A percentile compares a stretch with the other conserved stretches of the same genome.
These are phyloP conservation scores for Scotopteryx bipunctaria DNA, from an alignment of 2,888 invertebrate genomes.

Conservation along the genomic window DNA sequence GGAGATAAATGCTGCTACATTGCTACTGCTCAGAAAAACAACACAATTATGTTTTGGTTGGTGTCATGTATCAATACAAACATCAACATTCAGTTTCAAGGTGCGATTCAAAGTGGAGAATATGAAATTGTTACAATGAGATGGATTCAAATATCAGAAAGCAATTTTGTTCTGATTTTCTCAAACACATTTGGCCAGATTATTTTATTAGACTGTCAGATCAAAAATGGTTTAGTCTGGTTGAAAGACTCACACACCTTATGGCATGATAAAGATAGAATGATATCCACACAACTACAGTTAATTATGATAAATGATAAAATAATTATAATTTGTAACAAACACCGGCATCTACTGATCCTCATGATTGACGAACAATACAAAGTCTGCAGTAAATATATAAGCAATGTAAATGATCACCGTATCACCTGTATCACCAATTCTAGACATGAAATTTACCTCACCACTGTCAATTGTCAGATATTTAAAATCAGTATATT, in stretches of 20 bases:
- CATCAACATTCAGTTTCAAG: slow-evolving; percentile 40
- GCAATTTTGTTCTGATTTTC: slow-evolving; percentile 50
- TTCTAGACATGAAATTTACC: slow-evolving; percentile 42
- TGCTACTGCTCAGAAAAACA: slow-evolving; percentile 66
- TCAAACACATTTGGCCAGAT: slow-evolving; percentile 59
- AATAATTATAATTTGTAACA: slow-evolving; percentile 56
- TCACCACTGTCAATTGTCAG: slow-evolving; percentile 57
- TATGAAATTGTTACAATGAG: slow-evolving; percentile 52
- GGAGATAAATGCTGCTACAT: slow-evolving; percentile 55
- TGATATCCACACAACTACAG: slow-evolving; percentile 52
- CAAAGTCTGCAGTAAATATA: slow-evolving; percentile 49
- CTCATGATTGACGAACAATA: slow-evolving; percentile 52
- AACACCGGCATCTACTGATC: slow-evolving; percentile 66
- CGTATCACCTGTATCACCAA: slow-evolving; percentile 56
- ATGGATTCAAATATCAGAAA: slow-evolving; percentile 52
- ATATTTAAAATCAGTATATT: slow-evolving; percentile 53
- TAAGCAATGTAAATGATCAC: slow-evolving; percentile 64
- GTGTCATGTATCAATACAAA: slow-evolving; percentile 37
- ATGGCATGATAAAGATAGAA: slow-evolving; percentile 66
- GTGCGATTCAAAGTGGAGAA: slow-evolving; percentile 40
- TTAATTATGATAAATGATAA: slow-evolving; percentile 45
- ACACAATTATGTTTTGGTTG: slow-evolving; percentile 59
- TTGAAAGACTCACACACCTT: slow-evolving; percentile 39
- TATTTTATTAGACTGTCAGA: slow-evolving; percentile 44
- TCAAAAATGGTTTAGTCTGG: slow-evolving; percentile 41